These are phyloP conservation scores for Diachrysia chrysitis DNA, from an alignment of 2,888 invertebrate genomes.

Conservation along the genomic window DNA sequence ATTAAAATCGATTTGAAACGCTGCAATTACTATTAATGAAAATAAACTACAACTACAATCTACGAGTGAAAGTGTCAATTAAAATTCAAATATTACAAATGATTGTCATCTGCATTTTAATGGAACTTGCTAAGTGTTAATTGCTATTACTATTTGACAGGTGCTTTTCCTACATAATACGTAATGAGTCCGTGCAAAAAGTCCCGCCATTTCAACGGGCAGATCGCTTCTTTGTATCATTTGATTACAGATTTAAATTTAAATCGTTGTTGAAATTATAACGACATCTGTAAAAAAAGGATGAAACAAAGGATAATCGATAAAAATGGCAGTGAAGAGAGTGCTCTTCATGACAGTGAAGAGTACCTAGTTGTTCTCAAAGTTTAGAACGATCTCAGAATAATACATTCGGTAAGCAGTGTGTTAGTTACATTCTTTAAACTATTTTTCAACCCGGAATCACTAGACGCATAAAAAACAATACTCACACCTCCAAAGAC, in stretches of 20 bases:
- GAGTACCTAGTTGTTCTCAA: too few species aligned
- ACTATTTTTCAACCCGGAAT: not conserved
- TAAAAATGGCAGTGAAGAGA: too few species aligned
- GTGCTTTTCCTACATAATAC: conserved; percentile 13
- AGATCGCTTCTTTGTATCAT: not conserved
- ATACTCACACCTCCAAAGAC: not conserved
- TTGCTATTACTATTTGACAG: conserved; percentile 16
- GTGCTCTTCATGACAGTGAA: too few species aligned
- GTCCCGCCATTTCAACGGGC: not conserved
- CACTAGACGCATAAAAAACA: not conserved
- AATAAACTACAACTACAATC: conserved; percentile 11
- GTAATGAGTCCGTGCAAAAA: not conserved
- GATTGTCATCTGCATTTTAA: conserved; percentile 16
- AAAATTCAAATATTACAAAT: conserved; percentile 8
- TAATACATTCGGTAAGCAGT: too few species aligned
- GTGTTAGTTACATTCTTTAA: not conserved
- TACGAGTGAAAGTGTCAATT: conserved; percentile 30
- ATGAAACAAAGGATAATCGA: too few species aligned
- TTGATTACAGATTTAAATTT: not conserved
- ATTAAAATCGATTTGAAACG: conserved; percentile 9
- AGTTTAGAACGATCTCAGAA: too few species aligned
- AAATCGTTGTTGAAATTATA: not conserved
- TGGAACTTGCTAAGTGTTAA: conserved; percentile 10
- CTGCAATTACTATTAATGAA: conserved; percentile 32
- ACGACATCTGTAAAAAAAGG: not conserved